Evolutionary conservation across 1,140 invertebrate species (phyloP), one percentile per base, ranked within the genome.

Genomic region (Scylla paramamosain): DNA sequence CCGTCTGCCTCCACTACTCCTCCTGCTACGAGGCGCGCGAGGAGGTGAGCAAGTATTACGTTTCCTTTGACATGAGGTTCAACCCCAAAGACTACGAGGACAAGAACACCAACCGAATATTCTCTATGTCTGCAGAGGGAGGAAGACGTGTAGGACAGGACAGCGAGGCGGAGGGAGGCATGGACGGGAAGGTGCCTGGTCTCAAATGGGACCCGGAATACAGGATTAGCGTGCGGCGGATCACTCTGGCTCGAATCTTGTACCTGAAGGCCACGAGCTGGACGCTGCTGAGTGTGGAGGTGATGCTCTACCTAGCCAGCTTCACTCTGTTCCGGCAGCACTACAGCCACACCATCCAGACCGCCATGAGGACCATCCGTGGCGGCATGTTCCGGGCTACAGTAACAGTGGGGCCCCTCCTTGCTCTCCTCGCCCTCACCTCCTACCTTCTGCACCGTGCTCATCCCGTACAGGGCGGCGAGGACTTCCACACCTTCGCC

Each of bases 161-260:
- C 3, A 20, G 20, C 1, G 52, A 59, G 20, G 52, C 10, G 10
- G 10, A 59, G 52, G 39, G 6, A 39, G 39, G 39, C 39, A 39
- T 1, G 39, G 12, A 59, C 10, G 10, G 1, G 10, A 20, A 12
- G 52, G 52, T 12, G 10, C 52, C 10, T 59, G 52, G 52, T 8
- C 20, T 39, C 14, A n/a, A 39, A 12, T 91, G 90, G 90, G n/a
- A 67, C 90, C 14, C 90, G 4, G 52, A 91, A 31, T 91, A 91
- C 31, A 91, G 25, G 16, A 39, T 31, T 0, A 20, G 67, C n/a
- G 31, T 91, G 31, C 52, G 52, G n/a, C 10, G 52, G 14, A 16
- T 91, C 12, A 48, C 8, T 12, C 67, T 91, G 4, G 31, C 14
- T 31, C 10, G 29, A 4, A 91, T 91, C 31, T 7, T 91, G 28